Evolutionary conservation across 2,797 vertebrate species (phyloP).

Genomic region (Pagetopsis macropterus): DNA sequence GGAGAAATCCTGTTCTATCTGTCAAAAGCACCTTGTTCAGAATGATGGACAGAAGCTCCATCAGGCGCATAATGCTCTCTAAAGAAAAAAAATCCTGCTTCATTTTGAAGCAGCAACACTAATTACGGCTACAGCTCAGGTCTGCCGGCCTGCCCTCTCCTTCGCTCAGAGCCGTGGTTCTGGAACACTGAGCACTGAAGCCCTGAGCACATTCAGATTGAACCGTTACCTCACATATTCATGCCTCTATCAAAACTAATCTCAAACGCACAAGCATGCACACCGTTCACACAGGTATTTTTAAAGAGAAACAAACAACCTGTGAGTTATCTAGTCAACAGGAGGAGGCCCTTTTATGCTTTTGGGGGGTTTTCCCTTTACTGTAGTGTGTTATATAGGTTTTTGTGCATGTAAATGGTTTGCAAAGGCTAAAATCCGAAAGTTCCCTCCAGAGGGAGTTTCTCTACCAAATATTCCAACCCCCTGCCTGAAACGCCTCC

Average conservation of each 20-base stretch:
- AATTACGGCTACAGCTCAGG: conserved; percentile 45
- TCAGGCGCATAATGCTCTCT: conserved; percentile 35
- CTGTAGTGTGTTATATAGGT: too few species aligned
- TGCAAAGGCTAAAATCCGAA: conserved; percentile 6
- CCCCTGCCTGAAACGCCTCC: too few species aligned
- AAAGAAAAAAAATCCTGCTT: conserved; percentile 45
- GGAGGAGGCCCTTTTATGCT: too few species aligned
- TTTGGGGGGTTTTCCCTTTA: too few species aligned
- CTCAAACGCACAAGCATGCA: conserved; percentile 3
- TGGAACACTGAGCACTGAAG: conserved; percentile 46
- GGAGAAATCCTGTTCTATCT: conserved; percentile 58
- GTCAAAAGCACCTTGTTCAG: conserved; percentile 39
- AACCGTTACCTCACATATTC: conserved; percentile 32
- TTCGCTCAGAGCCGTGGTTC: conserved; percentile 18
- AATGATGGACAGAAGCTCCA: conserved; percentile 45
- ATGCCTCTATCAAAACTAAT: conserved; percentile 30
- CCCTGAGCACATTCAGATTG: conserved; percentile 19
- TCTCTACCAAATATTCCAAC: too few species aligned
- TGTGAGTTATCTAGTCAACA: background rate
- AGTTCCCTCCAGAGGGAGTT: too few species aligned
- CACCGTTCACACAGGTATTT: conserved; percentile 18
- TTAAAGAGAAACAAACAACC: background rate
- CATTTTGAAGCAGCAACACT: conserved; percentile 45
- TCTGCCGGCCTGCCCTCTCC: background rate
- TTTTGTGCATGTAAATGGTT: background rate